Percentiles rank a stretch among this genome's conserved stretches.
Evolutionary conservation across 2,797 vertebrate genomes (phyloP).

Genomic region (Remorina albescens): DNA sequence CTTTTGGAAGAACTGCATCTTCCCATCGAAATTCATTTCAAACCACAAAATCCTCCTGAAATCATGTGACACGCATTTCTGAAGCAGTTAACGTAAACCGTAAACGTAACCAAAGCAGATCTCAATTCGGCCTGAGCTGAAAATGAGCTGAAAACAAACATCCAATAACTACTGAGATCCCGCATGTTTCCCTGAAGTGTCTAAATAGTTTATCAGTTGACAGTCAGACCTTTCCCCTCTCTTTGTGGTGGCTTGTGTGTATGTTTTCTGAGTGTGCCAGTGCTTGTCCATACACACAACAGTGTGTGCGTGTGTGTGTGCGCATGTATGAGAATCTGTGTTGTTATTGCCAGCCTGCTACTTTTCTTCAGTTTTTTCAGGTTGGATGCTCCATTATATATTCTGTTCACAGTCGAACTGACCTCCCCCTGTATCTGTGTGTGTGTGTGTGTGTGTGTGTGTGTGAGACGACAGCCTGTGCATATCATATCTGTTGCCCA

Average conservation of each 20-base stretch:
- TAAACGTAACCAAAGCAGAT: too few species aligned
- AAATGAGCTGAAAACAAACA: neutral
- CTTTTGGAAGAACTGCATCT: neutral
- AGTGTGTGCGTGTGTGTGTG: constrained; percentile 21
- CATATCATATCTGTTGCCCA: constrained; percentile 74
- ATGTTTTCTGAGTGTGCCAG: neutral
- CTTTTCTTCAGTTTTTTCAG: constrained; percentile 49
- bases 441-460: constrained; percentile 36
- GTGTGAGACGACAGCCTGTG: constrained; percentile 62
- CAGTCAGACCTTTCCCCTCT: constrained; percentile 5
- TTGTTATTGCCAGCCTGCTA: constrained; percentile 34
- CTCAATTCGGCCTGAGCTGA: too few species aligned
- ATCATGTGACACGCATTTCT: neutral
- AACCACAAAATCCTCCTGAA: neutral
- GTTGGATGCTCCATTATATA: constrained; percentile 54
- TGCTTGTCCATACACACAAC: neutral
- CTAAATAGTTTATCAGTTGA: constrained; percentile 4
- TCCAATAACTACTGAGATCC: neutral
- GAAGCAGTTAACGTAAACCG: neutral
- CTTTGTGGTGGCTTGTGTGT: neutral
- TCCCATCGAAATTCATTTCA: neutral
- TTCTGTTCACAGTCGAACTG: constrained; percentile 72
- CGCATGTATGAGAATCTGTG: constrained; percentile 11
- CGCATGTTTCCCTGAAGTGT: constrained; percentile 14
- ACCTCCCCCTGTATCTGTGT: constrained; percentile 60